These are phyloP conservation scores for Bombus difficillimus DNA, from an alignment of 1,140 invertebrate species.

Conservation along the genomic window DNA sequence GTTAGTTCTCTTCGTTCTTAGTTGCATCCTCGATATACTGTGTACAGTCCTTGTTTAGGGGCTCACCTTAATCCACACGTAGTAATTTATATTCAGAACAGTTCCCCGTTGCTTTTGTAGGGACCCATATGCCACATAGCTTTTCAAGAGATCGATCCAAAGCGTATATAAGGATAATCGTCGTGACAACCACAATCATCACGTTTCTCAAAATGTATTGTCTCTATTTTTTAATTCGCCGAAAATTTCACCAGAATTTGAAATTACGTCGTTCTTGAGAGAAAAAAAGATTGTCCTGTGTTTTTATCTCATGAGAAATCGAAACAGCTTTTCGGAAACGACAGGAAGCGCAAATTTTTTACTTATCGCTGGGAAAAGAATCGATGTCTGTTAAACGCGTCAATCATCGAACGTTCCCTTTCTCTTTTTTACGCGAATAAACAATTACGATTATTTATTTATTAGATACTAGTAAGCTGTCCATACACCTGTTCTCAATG, in stretches of 20 bases:
- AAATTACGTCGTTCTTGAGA: background rate
- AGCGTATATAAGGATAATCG: conserved; percentile 34
- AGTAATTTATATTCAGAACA: conserved; percentile 67
- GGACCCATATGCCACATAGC: background rate
- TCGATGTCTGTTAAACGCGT: background rate
- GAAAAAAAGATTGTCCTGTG: background rate
- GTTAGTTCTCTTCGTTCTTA: background rate
- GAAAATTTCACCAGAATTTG: background rate
- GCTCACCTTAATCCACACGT: conserved; percentile 32
- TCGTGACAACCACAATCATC: conserved; percentile 4
- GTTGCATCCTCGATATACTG: conserved; percentile 6
- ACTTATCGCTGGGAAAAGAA: conserved; percentile 44
- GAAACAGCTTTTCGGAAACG: background rate
- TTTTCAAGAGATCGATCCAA: conserved; percentile 28
- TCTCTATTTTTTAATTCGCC: background rate
- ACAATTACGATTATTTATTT: conserved; percentile 56
- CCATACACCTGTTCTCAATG: conserved; percentile 51
- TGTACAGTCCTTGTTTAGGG: conserved; percentile 26
- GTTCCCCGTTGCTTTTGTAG: conserved; percentile 11
- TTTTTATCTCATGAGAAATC: background rate
- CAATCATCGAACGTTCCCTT: conserved; percentile 7
- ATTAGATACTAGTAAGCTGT: conserved; percentile 53
- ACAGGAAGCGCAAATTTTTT: conserved; percentile 38
- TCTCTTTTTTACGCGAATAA: conserved; percentile 45
- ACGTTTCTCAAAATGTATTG: background rate